These are phyloP conservation scores for Colletes collaris DNA, from an alignment of 2,888 invertebrate genomes.

Conservation along the genomic window DNA sequence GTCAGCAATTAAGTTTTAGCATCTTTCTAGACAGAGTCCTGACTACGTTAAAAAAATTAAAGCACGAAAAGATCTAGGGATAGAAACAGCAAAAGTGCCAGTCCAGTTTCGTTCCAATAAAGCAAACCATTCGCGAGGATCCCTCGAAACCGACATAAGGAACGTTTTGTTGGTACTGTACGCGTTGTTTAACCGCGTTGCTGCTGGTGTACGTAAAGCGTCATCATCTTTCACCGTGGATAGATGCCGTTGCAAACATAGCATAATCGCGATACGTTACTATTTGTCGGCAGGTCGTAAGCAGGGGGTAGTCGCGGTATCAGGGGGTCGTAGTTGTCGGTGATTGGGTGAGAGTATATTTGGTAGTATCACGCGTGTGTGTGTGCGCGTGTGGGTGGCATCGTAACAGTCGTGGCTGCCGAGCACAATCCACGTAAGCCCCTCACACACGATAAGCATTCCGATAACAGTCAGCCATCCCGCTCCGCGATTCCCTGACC, in stretches of 20 bases:
- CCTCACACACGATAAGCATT: constrained; percentile 81
- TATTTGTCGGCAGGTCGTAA: constrained; percentile 75
- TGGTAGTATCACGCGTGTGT: constrained; percentile 40
- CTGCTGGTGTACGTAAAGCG: constrained; percentile 57
- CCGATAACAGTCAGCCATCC: constrained; percentile 77
- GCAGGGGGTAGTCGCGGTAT: constrained; percentile 55
- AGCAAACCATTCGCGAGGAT: too few species aligned
- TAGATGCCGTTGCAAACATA: constrained; percentile 63
- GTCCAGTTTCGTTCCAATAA: too few species aligned
- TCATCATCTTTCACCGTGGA: constrained; percentile 66
- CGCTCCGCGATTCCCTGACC: constrained; percentile 45
- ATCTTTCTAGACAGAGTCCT: too few species aligned
- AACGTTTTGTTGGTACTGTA: background rate
- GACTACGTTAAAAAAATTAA: too few species aligned
- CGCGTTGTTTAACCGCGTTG: constrained; percentile 13
- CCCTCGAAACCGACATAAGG: too few species aligned
- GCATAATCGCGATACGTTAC: constrained; percentile 77
- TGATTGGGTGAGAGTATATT: constrained; percentile 66
- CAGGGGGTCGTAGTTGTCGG: constrained; percentile 61
- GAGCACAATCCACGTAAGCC: constrained; percentile 80
- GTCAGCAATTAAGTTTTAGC: too few species aligned
- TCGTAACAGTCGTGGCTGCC: constrained; percentile 49
- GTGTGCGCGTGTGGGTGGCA: constrained; percentile 50
- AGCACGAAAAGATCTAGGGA: too few species aligned
- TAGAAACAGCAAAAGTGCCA: too few species aligned